Conservation (phyloP, 2,888 invertebrate species). For the Ellobium chinense region DNA sequence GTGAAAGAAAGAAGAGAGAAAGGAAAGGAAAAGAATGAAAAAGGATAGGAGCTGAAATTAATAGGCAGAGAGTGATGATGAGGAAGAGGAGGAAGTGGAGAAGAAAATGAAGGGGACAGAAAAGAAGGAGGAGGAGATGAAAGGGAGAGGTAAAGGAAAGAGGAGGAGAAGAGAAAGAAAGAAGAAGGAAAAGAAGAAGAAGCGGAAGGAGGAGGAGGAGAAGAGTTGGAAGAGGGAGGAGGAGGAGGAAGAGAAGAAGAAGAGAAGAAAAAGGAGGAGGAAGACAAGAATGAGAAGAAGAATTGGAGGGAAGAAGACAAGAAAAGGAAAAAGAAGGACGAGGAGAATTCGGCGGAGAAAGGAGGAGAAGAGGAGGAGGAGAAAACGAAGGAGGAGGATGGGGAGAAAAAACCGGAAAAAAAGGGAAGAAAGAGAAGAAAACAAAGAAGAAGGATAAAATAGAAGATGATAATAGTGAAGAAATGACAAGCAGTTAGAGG, state of each 20-base stretch:
- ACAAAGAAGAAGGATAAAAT: too few relatives aligned
- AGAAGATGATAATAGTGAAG: too few relatives aligned
- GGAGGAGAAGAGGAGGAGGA: neutral
- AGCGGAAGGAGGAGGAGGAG: neutral
- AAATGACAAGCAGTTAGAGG: too few relatives aligned
- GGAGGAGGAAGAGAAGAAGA: neutral
- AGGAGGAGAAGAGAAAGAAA: neutral
- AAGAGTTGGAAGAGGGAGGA: neutral
- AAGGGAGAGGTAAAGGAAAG: neutral
- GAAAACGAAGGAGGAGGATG: neutral
- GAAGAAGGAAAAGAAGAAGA: neutral
- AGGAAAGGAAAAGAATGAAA: neutral
- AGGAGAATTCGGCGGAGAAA: too few relatives aligned
- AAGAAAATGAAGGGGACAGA: slow-evolving; percentile 1
- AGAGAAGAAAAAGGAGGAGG: neutral
- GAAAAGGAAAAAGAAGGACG: too few relatives aligned
- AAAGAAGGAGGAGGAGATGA: slow-evolving; percentile 22
- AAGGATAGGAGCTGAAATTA: slow-evolving; percentile 2
- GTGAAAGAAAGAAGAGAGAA: neutral
- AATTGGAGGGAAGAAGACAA: neutral
- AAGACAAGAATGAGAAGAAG: neutral
- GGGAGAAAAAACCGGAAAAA: too few relatives aligned
- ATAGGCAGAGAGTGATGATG: neutral
- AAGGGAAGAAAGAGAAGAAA: too few relatives aligned
- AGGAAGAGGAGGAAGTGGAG: slow-evolving; percentile 4